phyloP scores from a whole-genome alignment of 2,113 vertebrate genomes.

The Halcyon senegalensis region DNA sequence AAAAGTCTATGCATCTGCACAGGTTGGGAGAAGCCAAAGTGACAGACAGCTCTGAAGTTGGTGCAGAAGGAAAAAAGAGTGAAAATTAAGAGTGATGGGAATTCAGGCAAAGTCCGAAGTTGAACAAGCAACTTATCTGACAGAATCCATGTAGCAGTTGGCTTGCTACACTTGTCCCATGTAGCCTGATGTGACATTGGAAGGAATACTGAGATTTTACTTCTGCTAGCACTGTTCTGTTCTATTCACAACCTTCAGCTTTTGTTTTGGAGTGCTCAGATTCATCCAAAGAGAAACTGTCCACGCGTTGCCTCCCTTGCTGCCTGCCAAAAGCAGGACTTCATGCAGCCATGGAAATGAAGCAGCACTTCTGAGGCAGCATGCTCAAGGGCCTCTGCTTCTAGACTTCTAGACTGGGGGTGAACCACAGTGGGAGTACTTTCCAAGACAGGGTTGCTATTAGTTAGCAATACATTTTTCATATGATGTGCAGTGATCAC shows the following conservation, averaged over 20 bases:
- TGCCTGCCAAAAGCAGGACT: background rate
- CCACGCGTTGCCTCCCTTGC: accelerated
- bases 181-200: background rate
- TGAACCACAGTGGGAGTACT: background rate
- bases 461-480: background rate
- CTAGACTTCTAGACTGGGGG: background rate
- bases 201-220: background rate
- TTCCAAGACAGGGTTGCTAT: background rate
- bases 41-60: background rate
- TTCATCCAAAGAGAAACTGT: background rate
- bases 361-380: background rate
- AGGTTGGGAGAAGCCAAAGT: background rate
- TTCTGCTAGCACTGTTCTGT: background rate
- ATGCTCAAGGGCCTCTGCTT: background rate
- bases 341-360: background rate
- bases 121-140: background rate
- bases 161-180: background rate
- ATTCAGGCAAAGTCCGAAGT: background rate
- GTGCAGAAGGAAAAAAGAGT: background rate
- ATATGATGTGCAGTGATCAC: background rate
- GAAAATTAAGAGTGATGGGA: background rate
- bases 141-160: background rate
- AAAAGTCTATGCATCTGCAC: background rate
- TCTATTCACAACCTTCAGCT: background rate
- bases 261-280: background rate